Conservation (phyloP, 2,113 vertebrate species). For the Halcyon senegalensis region DNA sequence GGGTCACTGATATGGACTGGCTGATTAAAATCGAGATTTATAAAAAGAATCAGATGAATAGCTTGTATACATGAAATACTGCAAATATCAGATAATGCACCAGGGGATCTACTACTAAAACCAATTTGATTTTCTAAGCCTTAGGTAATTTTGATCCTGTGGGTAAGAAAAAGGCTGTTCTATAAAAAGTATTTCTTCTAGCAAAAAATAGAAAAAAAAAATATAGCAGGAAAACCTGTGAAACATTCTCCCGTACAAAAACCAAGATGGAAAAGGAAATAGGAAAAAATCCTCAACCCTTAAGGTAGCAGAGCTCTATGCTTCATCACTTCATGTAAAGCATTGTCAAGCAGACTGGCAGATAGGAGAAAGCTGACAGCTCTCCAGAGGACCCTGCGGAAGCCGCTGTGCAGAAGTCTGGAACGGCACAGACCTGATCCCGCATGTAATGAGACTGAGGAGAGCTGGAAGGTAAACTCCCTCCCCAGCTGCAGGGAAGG, state of each 20-base stretch:
- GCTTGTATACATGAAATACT: not conserved
- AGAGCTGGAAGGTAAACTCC: constrained; percentile 55
- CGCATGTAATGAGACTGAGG: constrained; percentile 76
- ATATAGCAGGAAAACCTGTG: not conserved
- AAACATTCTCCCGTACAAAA: not conserved
- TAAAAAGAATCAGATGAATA: constrained; percentile 19
- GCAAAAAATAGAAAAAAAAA: not conserved
- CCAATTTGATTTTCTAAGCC: constrained; percentile 29
- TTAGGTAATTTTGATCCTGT: constrained; percentile 35
- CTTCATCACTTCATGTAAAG: constrained; percentile 58
- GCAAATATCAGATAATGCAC: constrained; percentile 34
- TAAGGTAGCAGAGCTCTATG: constrained; percentile 51
- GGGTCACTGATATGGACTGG: not conserved
- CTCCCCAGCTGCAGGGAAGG: not conserved
- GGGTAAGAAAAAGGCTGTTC: constrained; percentile 7
- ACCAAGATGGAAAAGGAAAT: not conserved
- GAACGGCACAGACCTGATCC: constrained; percentile 74
- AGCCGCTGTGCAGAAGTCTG: constrained; percentile 68
- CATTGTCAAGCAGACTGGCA: constrained; percentile 66
- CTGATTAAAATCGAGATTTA: constrained; percentile 26
- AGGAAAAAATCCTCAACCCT: not conserved
- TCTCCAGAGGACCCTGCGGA: constrained; percentile 59
- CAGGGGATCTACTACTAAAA: constrained; percentile 50
- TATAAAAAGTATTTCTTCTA: constrained; percentile 33
- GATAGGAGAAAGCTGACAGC: constrained; percentile 70